phyloP scores from a whole-genome alignment of 2,797 vertebrate genomes.

The Notolabrus celidotus region DNA sequence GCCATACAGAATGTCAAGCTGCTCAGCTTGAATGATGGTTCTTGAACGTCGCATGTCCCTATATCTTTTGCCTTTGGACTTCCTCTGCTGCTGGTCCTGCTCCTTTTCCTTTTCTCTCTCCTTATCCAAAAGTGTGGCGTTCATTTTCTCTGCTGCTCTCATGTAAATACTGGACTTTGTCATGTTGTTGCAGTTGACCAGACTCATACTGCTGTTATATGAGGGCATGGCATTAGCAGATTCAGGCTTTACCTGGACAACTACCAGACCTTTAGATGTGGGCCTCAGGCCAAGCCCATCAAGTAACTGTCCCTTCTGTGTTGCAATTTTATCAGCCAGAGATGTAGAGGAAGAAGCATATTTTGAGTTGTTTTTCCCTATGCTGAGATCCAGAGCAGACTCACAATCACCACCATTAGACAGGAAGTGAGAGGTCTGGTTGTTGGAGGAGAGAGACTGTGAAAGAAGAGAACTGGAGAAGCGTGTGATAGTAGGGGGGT shows the following conservation, averaged over 20 bases:
- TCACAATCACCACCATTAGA: slow-evolving; percentile 85
- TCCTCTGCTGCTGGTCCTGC: slow-evolving; percentile 79
- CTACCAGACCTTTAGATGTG: slow-evolving; percentile 83
- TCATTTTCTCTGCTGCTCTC: slow-evolving; percentile 82
- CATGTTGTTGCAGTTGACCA: slow-evolving; percentile 80
- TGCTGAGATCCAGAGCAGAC: slow-evolving; percentile 86
- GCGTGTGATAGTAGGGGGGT: slow-evolving; percentile 75
- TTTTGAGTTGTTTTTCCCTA: slow-evolving; percentile 83
- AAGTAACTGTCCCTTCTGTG: slow-evolving; percentile 83
- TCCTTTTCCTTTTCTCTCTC: slow-evolving; percentile 71
- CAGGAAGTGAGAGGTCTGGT: slow-evolving; percentile 76
- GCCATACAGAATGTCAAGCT: slow-evolving; percentile 95
- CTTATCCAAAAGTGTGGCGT: slow-evolving; percentile 70
- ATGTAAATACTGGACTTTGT: slow-evolving; percentile 81
- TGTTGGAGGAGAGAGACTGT: slow-evolving; percentile 73
- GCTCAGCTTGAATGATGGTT: slow-evolving; percentile 93
- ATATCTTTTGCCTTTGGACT: slow-evolving; percentile 83
- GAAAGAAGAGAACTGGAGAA: slow-evolving; percentile 79
- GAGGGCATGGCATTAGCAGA: slow-evolving; percentile 65
- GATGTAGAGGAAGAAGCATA: slow-evolving; percentile 69
- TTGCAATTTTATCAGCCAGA: slow-evolving; percentile 76
- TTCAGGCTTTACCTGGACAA: slow-evolving; percentile 87
- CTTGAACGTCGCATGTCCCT: slow-evolving; percentile 90
- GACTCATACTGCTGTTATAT: slow-evolving; percentile 70
- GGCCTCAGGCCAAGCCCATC: slow-evolving; percentile 86